A percentile compares a stretch with the other conserved stretches of the same genome.
phyloP scores from a whole-genome alignment of 2,797 vertebrate species.

The Ctenopoma multispine region DNA sequence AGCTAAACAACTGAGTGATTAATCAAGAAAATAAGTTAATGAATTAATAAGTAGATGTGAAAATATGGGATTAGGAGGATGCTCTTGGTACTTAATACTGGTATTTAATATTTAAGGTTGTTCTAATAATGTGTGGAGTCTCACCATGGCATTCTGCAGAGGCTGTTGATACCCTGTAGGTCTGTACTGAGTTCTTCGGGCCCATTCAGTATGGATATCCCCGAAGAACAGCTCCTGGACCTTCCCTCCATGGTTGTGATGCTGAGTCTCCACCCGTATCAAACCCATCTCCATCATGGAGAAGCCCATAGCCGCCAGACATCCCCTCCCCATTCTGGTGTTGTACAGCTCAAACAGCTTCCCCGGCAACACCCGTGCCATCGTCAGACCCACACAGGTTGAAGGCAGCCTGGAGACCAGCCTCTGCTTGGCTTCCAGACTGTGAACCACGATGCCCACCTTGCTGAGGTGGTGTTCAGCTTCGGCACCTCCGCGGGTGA shows the following conservation, averaged over 20 bases:
- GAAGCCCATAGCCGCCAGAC: slow-evolving; percentile 86
- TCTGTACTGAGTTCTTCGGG: slow-evolving; percentile 87
- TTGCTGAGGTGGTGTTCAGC: slow-evolving; percentile 90
- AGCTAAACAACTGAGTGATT: too few species aligned
- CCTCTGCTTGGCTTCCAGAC: slow-evolving; percentile 78
- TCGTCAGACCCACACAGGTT: slow-evolving; percentile 72
- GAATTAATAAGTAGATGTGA: too few species aligned
- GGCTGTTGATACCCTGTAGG: slow-evolving; percentile 92
- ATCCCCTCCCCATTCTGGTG: slow-evolving; percentile 80
- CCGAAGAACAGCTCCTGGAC: slow-evolving; percentile 91
- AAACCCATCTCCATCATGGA: slow-evolving; percentile 92
- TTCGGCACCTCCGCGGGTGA: slow-evolving; percentile 90
- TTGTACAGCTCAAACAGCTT: slow-evolving; percentile 88
- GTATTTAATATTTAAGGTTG: not conserved
- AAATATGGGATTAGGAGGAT: too few species aligned
- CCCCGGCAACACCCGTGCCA: slow-evolving; percentile 76
- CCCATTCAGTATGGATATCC: slow-evolving; percentile 90
- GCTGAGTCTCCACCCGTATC: slow-evolving; percentile 85
- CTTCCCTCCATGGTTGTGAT: slow-evolving; percentile 77
- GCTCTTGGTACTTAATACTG: too few species aligned
- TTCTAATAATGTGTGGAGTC: slow-evolving; percentile 40
- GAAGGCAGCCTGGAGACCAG: slow-evolving; percentile 78
- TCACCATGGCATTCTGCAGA: slow-evolving; percentile 92
- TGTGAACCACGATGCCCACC: slow-evolving; percentile 90
- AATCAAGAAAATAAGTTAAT: too few species aligned